These are phyloP conservation scores for Eucriotettix oculatus DNA, from an alignment of 2,888 invertebrate genomes.

Conservation along the genomic window DNA sequence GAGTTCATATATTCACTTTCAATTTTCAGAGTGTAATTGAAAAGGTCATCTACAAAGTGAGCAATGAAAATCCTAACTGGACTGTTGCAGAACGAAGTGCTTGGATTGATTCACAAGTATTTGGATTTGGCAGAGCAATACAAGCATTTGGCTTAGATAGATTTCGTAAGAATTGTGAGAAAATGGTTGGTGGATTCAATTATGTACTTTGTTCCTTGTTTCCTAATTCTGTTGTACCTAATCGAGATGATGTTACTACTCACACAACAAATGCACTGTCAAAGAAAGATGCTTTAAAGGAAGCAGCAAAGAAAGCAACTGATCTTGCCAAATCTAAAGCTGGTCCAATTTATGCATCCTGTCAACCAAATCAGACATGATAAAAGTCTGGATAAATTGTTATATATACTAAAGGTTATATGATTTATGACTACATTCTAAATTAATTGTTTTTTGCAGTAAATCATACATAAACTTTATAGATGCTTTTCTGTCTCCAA, in stretches of 20 bases:
- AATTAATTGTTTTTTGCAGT: no score
- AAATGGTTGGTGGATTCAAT: conserved; percentile 75
- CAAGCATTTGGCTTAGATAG: conserved; percentile 79
- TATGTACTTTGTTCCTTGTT: conserved; percentile 61
- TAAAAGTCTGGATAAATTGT: no score
- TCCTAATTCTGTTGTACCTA: conserved; percentile 27
- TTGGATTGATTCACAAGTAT: conserved; percentile 78
- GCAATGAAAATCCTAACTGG: conserved; percentile 48
- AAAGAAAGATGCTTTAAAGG: conserved; percentile 46
- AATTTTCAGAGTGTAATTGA: conserved; percentile 63
- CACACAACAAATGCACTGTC: conserved; percentile 15
- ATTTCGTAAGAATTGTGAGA: conserved; percentile 69
- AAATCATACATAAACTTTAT: no score
- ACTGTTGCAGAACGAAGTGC: conserved; percentile 69
- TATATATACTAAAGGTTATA: no score
- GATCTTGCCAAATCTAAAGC: conserved; percentile 54
- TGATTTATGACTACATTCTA: no score
- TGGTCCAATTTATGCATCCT: conserved; percentile 26
- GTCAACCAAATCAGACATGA: conserved; percentile 21
- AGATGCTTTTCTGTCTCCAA: no score
- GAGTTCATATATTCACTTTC: no score
- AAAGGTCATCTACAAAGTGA: conserved; percentile 66
- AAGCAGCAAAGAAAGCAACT: conserved; percentile 63
- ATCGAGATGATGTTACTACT: conserved; percentile 17
- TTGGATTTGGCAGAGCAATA: conserved; percentile 74